Conservation (phyloP, 2,113 vertebrate genomes). For the Heliornis fulica region DNA sequence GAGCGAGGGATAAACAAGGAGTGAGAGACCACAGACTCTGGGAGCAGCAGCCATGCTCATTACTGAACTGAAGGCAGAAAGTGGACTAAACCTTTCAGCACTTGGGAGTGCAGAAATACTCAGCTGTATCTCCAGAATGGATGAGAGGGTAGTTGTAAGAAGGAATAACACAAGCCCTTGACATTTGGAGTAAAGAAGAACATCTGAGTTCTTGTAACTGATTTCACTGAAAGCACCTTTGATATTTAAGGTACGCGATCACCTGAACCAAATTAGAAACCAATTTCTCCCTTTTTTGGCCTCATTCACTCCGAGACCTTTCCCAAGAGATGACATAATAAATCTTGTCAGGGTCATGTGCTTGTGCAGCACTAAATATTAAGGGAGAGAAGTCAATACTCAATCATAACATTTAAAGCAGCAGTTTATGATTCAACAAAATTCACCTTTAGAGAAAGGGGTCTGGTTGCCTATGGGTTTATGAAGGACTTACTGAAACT, state of each 20-base stretch:
- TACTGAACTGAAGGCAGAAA: neutral
- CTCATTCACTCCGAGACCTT: neutral
- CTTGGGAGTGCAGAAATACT: neutral
- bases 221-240: neutral
- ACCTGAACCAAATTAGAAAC: neutral
- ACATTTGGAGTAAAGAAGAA: neutral
- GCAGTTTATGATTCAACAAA: neutral
- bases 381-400: neutral
- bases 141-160: neutral
- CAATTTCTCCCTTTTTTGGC: neutral
- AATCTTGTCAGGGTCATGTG: neutral
- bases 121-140: neutral
- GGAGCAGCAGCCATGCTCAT: rapidly evolving
- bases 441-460: neutral
- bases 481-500: neutral
- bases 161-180: neutral
- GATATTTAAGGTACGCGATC: neutral
- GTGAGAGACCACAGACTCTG: neutral
- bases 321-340: neutral
- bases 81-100: neutral
- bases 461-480: neutral
- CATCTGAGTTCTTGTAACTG: neutral
- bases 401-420: neutral
- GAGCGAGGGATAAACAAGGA: neutral
- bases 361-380: neutral